Conservation (phyloP, 1,140 invertebrate species). For the Euwallacea similis region DNA sequence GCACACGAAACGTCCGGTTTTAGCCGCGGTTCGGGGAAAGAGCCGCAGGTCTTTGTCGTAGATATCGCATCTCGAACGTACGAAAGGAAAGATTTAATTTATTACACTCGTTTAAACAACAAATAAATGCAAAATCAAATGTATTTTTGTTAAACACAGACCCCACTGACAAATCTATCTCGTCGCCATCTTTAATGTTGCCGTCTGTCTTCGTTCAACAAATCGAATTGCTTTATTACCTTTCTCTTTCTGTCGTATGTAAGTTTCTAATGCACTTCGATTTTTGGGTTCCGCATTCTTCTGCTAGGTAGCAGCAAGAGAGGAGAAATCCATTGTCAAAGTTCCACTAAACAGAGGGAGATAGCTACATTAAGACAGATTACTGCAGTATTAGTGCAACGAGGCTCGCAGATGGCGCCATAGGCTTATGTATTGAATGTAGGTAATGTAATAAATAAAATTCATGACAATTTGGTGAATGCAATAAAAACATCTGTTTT, state of each 20-base stretch:
- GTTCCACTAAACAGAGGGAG: too few species aligned
- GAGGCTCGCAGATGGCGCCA: too few species aligned
- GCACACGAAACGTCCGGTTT: conserved; percentile 32
- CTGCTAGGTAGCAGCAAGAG: too few species aligned
- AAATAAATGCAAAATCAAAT: conserved; percentile 33
- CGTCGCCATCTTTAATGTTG: conserved; percentile 48
- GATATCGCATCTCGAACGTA: not conserved
- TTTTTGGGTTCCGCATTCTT: not conserved
- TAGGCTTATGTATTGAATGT: too few species aligned
- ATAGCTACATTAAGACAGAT: too few species aligned
- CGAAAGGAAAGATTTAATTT: not conserved
- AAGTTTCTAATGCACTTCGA: conserved; percentile 3
- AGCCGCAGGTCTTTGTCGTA: not conserved
- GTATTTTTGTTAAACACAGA: conserved; percentile 39
- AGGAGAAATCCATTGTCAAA: too few species aligned
- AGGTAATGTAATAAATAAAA: too few species aligned
- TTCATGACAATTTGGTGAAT: too few species aligned
- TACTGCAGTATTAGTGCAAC: too few species aligned
- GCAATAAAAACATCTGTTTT: too few species aligned
- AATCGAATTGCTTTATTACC: not conserved
- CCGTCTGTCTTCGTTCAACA: conserved; percentile 2
- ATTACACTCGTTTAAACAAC: conserved; percentile 35
- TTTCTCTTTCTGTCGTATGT: conserved; percentile 1
- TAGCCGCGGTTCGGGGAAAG: conserved; percentile 9
- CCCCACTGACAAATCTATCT: conserved; percentile 43